Evolutionary conservation across 2,797 vertebrate species (phyloP), one percentile per base, ranked within the genome.

Genomic region (Myioborus melanocephalus): DNA sequence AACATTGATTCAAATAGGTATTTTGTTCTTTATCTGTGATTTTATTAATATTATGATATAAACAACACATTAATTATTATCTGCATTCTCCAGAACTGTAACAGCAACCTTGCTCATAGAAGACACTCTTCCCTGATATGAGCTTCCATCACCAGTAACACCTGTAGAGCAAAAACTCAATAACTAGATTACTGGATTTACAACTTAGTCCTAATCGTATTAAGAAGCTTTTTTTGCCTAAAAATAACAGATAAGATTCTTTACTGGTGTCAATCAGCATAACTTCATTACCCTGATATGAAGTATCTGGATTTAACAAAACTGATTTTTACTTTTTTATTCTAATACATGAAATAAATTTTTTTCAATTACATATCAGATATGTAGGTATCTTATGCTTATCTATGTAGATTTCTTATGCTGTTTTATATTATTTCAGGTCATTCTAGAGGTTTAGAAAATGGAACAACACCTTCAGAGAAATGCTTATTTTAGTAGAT

Each of bases 171-270:
- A 2, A 73, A 85, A 87, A 46, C 49, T 91, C 66, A 55, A 82
- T 79, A 85, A 3, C 32, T 59, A 59, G 78, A 91, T 92, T 79
- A 35, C n/a, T 47, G 60, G 63, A 49, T 26, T 57, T 47, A 32
- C 78, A 85, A 30, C 11, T 94, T 89, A 90, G 50, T 46, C 71
- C 27, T 94, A 75, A 86, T 94, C 1, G 0, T 57, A 47, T 14
- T 96, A 94, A 96, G 85, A 86, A 93, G 87, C 26, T 90, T 91
- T 90, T 91, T 94, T 90, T 81, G 50, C 39, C 85, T 95, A 92
- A 95, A 95, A 95, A 92, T 93, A 94, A 73, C 77, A 84, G 18
- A 7, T 52, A 90, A 95, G 89, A 46, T 70, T 92, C 64, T 91
- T 93, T 91, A 49, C 78, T 39, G 14, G 1, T 53, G 52, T 43